phyloP scores from a whole-genome alignment of 1,140 invertebrate species.

The Contarinia nasturtii region DNA sequence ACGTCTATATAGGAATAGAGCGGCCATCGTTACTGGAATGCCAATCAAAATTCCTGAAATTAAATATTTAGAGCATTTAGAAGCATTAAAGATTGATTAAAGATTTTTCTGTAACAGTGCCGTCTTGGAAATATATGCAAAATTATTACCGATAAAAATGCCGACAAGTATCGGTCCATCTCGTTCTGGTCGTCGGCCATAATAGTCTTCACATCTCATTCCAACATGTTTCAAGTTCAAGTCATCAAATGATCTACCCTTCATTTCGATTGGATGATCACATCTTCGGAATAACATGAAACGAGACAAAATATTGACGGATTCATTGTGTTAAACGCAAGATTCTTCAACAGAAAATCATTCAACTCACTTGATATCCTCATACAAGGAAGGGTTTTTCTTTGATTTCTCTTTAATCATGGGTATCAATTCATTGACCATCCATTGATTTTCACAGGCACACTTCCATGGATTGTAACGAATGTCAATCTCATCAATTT shows the following conservation, averaged over 20 bases:
- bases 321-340: too few relatives aligned
- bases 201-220: constrained; percentile 32
- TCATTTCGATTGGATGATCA: neutral
- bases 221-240: too few relatives aligned
- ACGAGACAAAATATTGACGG: too few relatives aligned
- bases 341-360: too few relatives aligned
- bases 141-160: constrained; percentile 41
- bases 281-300: too few relatives aligned
- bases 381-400: neutral
- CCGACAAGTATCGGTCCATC: constrained; percentile 45
- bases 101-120: too few relatives aligned
- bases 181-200: constrained; percentile 36
- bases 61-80: too few relatives aligned
- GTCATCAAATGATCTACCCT: neutral
- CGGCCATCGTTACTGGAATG: constrained; percentile 36
- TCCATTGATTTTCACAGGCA: constrained; percentile 51
- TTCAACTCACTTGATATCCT: neutral
- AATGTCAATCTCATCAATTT: constrained; percentile 37
- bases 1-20: constrained; percentile 35
- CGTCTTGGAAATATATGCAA: too few relatives aligned
- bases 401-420: constrained; percentile 15
- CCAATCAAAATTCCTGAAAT: constrained; percentile 35
- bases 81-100: too few relatives aligned
- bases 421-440: constrained; percentile 38
- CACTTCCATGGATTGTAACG: constrained; percentile 52